These are phyloP conservation scores for Ecdyonurus torrentis DNA, from an alignment of 2,888 invertebrate species.

Conservation along the genomic window DNA sequence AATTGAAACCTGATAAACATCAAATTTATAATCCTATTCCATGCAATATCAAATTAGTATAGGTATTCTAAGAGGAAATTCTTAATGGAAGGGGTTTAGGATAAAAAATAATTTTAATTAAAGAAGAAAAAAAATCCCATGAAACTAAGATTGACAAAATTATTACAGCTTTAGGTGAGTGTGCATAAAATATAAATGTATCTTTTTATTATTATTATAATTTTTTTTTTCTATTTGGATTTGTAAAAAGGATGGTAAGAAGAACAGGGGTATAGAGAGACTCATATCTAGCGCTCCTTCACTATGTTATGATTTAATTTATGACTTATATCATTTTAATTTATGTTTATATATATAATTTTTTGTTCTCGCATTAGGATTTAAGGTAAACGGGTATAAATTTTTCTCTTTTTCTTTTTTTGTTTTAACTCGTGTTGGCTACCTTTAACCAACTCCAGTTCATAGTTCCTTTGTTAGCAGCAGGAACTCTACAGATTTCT, in stretches of 20 bases:
- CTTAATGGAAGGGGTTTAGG: not conserved
- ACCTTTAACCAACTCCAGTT: conserved; percentile 56
- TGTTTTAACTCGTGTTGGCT: too few relatives aligned
- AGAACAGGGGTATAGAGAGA: not conserved
- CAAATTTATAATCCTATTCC: not conserved
- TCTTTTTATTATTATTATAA: not conserved
- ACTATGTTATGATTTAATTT: not conserved
- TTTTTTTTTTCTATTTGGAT: too few relatives aligned
- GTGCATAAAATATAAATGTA: not conserved
- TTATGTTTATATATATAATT: conserved; percentile 20
- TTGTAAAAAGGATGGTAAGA: not conserved
- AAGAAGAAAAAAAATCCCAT: not conserved
- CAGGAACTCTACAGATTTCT: conserved; percentile 44
- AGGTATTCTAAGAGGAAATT: not conserved
- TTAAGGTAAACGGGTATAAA: not conserved
- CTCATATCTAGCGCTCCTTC: not conserved
- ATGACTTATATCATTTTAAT: conserved; percentile 17
- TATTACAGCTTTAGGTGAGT: not conserved
- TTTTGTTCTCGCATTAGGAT: not conserved
- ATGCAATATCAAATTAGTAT: not conserved
- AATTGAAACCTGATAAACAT: not conserved
- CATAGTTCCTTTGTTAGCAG: conserved; percentile 37
- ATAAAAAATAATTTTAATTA: not conserved
- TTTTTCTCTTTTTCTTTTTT: not conserved
- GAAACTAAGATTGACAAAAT: too few relatives aligned